Percentiles rank a stretch among this genome's conserved stretches.
These are phyloP conservation scores for Monodelphis domestica DNA, from an alignment of 2,797 vertebrate genomes.

Conservation along the genomic window DNA sequence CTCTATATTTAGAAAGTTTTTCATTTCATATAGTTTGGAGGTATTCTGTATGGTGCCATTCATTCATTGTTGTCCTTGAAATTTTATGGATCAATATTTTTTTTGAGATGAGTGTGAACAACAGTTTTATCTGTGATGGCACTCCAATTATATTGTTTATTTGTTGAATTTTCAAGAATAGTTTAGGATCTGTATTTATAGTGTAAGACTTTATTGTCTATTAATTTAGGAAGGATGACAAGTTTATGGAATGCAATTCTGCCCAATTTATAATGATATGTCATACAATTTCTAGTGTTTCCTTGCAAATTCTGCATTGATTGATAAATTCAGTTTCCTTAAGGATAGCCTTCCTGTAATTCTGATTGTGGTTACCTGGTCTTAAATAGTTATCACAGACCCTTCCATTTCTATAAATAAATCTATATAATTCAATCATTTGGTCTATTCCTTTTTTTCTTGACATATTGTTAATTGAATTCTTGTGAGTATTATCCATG, in stretches of 20 bases:
- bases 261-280: not conserved
- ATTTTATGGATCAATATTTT: not conserved
- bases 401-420: not conserved
- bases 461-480: not conserved
- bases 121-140: not conserved
- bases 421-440: not conserved
- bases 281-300: not conserved
- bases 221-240: not conserved
- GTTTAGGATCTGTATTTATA: not conserved
- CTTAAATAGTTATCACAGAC: not conserved
- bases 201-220: not conserved
- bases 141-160: not conserved
- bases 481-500: not conserved
- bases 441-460: not conserved
- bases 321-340: not conserved
- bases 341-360: not conserved
- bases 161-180: not conserved
- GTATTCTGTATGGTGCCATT: not conserved
- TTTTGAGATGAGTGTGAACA: no score
- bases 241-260: not conserved
- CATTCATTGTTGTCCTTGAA: not conserved
- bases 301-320: not conserved
- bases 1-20: not conserved
- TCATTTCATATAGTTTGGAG: not conserved
- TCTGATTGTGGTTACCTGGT: not conserved